Evolutionary conservation across 2,888 invertebrate species (phyloP), one percentile per base, ranked within the genome.

Genomic region (Sphecodes monilicornis): DNA sequence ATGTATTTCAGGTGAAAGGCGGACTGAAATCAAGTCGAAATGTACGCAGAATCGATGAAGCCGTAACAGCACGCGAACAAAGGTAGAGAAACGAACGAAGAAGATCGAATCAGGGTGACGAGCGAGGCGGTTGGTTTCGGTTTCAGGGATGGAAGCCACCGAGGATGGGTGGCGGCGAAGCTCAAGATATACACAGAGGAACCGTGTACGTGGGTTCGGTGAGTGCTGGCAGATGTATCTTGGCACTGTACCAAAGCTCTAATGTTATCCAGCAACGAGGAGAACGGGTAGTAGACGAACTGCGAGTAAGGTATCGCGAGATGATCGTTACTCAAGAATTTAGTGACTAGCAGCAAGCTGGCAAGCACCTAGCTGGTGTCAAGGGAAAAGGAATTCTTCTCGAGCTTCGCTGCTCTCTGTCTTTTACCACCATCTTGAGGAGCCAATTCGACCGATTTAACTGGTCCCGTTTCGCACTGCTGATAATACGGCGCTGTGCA

Each of bases 211-310:
- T 73, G 76, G 68, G 74, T 69, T 57, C 57, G 29, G 78, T 43
- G 78, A 92, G 89, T 80, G 89, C 89, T 89, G 90, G 91, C 91
- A 91, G 90, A 93, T 93, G 91, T 92, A 92, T 90, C 89, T 92
- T 93, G 93, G 93, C 93, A 90, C 83, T 84, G 76, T 80, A 91
- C 91, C 93, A 93, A 91, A 87, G 88, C 91, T 92, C 88, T 92
- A 93, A 93, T 92, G 91, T 92, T 93, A 92, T 92, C 91, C 91
- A 90, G 91, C 91, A 91, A 91, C 90, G 89, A 87, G 84, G 85
- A 82, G 82, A 60, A 66, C 70, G 79, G 66, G 64, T 84, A 69
- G 86, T 80, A 79, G 85, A 88, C 85, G 84, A 86, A 88, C 82
- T 84, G 84, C 80, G 76, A 80, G 78, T 71, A 80, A 78, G 73